Percentiles rank a stretch among this genome's conserved stretches.
phyloP scores from a whole-genome alignment of 1,140 invertebrate species.

The Drosophila pandora region DNA sequence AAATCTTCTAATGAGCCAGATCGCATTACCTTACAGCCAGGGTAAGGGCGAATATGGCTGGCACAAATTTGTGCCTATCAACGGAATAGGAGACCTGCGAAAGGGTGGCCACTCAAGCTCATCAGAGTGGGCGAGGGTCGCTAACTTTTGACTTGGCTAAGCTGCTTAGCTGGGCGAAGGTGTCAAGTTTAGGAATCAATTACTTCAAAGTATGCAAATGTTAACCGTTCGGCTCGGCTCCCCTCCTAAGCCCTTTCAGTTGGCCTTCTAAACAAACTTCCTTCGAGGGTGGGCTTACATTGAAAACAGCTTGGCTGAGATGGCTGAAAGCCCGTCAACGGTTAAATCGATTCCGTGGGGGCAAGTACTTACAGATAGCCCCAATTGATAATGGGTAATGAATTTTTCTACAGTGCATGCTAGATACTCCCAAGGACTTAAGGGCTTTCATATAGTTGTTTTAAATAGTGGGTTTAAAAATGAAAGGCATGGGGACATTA shows the following conservation, averaged over 20 bases:
- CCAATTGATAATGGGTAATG: slow-evolving; percentile 13
- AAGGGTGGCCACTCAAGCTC: slow-evolving; percentile 21
- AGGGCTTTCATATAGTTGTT: no score
- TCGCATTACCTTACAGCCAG: slow-evolving; percentile 52
- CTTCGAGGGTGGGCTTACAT: not conserved
- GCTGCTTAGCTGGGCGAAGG: slow-evolving; percentile 68
- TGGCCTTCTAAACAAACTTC: slow-evolving; percentile 24
- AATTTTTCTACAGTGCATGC: not conserved
- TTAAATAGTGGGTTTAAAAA: no score
- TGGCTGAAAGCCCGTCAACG: not conserved
- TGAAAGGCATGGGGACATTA: no score
- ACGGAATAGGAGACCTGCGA: slow-evolving; percentile 2
- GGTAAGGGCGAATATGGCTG: slow-evolving; percentile 41
- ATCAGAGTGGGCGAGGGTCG: slow-evolving; percentile 17
- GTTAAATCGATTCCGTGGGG: slow-evolving; percentile 17
- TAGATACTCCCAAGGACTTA: no score
- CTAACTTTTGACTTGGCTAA: slow-evolving; percentile 52
- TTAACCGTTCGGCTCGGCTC: slow-evolving; percentile 11
- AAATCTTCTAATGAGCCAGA: slow-evolving; percentile 76
- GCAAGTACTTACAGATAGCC: slow-evolving; percentile 12
- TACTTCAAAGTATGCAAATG: slow-evolving; percentile 56
- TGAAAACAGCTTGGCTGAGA: not conserved
- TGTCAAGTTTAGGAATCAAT: slow-evolving; percentile 82
- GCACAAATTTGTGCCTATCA: slow-evolving; percentile 26
- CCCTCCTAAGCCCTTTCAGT: not conserved